Percentiles rank a stretch among this genome's conserved stretches.
phyloP scores from a whole-genome alignment of 2,888 invertebrate species.

The Monochamus alternatus region DNA sequence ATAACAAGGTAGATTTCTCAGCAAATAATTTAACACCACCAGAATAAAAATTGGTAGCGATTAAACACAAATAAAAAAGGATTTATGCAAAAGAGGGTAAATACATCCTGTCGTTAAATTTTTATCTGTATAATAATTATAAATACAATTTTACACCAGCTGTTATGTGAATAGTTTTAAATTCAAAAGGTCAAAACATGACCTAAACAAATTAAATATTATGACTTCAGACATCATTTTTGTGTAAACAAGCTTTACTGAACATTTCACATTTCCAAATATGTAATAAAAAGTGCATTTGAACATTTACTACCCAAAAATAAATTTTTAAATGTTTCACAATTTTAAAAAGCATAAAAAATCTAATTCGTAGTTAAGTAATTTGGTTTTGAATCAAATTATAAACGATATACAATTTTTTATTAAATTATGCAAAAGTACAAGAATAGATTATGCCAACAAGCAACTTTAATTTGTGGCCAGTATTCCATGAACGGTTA shows the following conservation, averaged over 20 bases:
- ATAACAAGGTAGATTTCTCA: not conserved
- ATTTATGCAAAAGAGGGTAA: not conserved
- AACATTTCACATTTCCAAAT: not conserved
- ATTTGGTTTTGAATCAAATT: not conserved
- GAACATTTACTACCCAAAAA: not conserved
- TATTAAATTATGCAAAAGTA: not conserved
- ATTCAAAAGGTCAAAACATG: conserved; percentile 18
- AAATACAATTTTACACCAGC: not conserved
- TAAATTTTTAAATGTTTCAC: not conserved
- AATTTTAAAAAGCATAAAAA: conserved; percentile 1
- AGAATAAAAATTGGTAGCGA: not conserved
- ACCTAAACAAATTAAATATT: conserved; percentile 10
- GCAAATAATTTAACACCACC: not conserved
- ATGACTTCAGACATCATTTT: not conserved
- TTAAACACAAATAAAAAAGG: not conserved
- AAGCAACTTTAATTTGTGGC: not conserved
- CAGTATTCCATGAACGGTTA: conserved; percentile 16
- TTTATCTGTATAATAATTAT: no score
- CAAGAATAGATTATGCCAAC: not conserved
- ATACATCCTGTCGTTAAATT: not conserved
- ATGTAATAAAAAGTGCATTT: not conserved
- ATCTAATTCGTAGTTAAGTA: not conserved
- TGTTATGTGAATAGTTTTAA: not conserved
- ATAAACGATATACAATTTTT: not conserved
- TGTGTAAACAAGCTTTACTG: not conserved